phyloP scores from a whole-genome alignment of 64 coral and sea anemone genomes.

The Stylophora pistillata region DNA sequence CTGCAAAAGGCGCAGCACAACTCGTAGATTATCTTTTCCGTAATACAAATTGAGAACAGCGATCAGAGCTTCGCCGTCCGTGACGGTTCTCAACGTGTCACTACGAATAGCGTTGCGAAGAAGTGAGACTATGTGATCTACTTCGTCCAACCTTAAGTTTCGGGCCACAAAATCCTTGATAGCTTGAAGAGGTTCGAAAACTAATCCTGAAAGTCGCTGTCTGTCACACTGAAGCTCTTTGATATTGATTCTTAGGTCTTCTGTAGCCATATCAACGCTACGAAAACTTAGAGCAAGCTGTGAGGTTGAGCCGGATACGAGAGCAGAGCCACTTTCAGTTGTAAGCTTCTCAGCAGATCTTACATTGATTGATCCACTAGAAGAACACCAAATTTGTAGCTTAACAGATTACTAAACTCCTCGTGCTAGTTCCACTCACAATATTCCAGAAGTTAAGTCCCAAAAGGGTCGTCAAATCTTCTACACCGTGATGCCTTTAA shows the following conservation, averaged over 20 bases:
- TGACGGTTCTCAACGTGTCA: slow-evolving; percentile 59
- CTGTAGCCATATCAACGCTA: slow-evolving; percentile 1
- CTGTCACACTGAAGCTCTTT: slow-evolving; percentile 57
- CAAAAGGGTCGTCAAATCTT: background rate
- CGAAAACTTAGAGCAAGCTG: background rate
- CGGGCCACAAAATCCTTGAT: slow-evolving; percentile 66
- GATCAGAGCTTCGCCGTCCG: slow-evolving; percentile 60
- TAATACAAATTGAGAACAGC: slow-evolving; percentile 67
- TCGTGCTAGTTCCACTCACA: too few species aligned
- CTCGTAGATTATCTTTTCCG: slow-evolving; percentile 70
- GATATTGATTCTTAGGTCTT: background rate
- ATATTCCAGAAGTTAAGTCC: too few species aligned
- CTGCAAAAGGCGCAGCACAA: slow-evolving; percentile 62
- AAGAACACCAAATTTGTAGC: background rate
- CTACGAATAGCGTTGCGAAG: slow-evolving; percentile 59
- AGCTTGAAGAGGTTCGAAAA: slow-evolving; percentile 68
- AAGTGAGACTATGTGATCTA: slow-evolving; percentile 50
- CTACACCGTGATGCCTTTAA: background rate
- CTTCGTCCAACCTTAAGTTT: slow-evolving; percentile 60
- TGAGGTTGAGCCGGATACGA: too few species aligned
- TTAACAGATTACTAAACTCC: background rate
- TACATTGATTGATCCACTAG: background rate
- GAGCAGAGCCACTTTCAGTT: too few species aligned
- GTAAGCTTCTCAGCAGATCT: too few species aligned
- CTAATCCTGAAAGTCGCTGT: slow-evolving; percentile 52